Conservation (phyloP, 2,113 vertebrate genomes). For the Podilymbus podiceps region DNA sequence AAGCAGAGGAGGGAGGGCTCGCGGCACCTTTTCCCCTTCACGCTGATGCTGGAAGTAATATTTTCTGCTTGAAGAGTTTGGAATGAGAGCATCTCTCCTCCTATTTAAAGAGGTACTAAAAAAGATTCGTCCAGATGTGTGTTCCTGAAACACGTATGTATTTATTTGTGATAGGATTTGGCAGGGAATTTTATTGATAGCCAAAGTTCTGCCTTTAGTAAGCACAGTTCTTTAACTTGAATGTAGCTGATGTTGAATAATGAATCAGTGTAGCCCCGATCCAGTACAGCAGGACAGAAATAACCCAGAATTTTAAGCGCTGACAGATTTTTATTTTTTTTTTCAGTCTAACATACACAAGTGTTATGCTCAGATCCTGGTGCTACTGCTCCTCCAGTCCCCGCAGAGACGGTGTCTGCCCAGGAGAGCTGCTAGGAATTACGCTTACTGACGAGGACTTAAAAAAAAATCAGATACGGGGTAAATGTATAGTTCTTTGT, state of each 20-base stretch:
- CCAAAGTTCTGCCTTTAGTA: background rate
- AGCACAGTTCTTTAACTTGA: background rate
- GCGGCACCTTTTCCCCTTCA: rapidly evolving
- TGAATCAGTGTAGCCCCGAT: rapidly evolving
- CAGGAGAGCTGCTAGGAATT: background rate
- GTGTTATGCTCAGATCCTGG: background rate
- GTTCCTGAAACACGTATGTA: background rate
- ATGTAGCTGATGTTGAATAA: background rate
- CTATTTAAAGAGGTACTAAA: background rate
- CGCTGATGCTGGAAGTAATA: background rate
- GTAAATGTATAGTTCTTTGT: background rate
- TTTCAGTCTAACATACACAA: rapidly evolving
- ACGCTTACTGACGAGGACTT: rapidly evolving
- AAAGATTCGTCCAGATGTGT: background rate
- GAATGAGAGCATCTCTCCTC: background rate
- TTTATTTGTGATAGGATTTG: background rate
- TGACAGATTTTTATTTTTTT: background rate
- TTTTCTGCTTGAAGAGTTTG: background rate
- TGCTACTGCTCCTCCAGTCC: rapidly evolving
- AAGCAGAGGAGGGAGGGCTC: background rate
- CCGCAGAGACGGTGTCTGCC: background rate
- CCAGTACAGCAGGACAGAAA: background rate
- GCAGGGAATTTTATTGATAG: background rate
- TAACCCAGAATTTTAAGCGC: background rate
- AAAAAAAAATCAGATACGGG: rapidly evolving